These are phyloP conservation scores for Sylvilagus bachmani DNA, from an alignment of 2,113 vertebrate species.

Conservation along the genomic window DNA sequence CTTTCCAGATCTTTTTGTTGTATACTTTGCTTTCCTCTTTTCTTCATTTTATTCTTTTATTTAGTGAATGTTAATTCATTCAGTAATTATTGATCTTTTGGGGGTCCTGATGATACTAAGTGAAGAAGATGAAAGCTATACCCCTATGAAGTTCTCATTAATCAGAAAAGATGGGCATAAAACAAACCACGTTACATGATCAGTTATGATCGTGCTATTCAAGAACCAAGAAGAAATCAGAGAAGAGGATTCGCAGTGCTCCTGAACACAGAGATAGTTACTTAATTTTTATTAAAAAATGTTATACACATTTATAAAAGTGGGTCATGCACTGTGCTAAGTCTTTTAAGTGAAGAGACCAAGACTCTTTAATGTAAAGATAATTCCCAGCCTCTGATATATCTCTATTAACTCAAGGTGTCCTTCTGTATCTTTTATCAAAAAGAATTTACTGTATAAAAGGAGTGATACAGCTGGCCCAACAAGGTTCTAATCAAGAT, in stretches of 20 bases:
- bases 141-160: neutral
- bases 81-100: neutral
- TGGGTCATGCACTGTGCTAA: neutral
- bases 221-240: neutral
- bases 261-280: neutral
- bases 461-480: too few species aligned
- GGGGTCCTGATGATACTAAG: neutral
- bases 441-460: too few species aligned
- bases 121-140: neutral
- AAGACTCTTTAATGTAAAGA: too few species aligned
- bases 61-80: neutral
- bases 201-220: neutral
- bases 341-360: neutral
- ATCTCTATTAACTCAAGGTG: too few species aligned
- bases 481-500: too few species aligned
- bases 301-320: neutral
- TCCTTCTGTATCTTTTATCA: too few species aligned
- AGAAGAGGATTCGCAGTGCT: neutral
- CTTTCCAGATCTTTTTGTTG: neutral
- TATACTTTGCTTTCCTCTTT: neutral
- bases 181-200: neutral
- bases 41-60: neutral
- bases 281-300: neutral
- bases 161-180: neutral
- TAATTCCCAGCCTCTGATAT: too few species aligned